A percentile compares a stretch with the other conserved stretches of the same genome.
These are phyloP conservation scores for Hanleya hanleyi DNA, from an alignment of 2,888 invertebrate species.

Conservation along the genomic window DNA sequence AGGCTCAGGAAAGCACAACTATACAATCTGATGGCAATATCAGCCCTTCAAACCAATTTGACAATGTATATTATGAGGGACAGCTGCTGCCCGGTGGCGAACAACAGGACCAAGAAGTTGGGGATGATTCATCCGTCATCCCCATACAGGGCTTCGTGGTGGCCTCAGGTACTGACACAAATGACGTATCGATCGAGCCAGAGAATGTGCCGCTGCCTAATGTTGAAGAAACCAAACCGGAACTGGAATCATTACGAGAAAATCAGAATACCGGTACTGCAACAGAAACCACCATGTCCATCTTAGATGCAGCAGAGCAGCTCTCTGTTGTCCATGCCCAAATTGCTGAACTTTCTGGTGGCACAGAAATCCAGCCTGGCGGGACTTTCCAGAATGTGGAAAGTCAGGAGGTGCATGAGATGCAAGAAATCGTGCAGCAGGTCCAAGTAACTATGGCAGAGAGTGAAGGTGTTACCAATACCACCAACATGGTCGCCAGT, in stretches of 20 bases:
- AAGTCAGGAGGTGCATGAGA: no score
- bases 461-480: no score
- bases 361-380: background rate
- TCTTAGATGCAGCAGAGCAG: background rate
- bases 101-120: background rate
- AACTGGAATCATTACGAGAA: background rate
- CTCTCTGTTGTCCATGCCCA: conserved; percentile 37
- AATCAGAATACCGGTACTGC: background rate
- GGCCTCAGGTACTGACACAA: background rate
- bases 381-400: background rate
- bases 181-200: no score
- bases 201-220: no score
- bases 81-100: background rate
- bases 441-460: no score
- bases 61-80: background rate
- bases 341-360: conserved; percentile 38
- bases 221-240: background rate
- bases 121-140: background rate
- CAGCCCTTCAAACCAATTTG: background rate
- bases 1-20: conserved; percentile 33
- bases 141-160: background rate
- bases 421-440: no score
- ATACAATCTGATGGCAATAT: background rate
- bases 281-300: background rate
- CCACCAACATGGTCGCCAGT: no score